Evolutionary conservation across 1,140 invertebrate genomes (phyloP).

Genomic region (Heterodera carotae): DNA sequence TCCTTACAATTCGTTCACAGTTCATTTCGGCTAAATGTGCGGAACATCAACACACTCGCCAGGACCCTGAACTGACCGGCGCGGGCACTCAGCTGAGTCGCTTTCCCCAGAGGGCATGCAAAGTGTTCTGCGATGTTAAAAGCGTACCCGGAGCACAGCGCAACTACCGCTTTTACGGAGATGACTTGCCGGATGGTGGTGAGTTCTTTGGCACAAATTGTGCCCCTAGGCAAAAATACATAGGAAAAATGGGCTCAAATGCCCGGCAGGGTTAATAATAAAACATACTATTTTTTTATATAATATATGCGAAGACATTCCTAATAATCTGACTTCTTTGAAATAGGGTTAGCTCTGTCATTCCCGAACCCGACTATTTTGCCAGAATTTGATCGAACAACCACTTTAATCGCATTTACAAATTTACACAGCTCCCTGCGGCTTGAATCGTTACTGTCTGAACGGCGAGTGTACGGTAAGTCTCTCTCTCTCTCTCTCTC

Average conservation of each 20-base stretch:
- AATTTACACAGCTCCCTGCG: constrained; percentile 52
- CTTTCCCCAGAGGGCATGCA: constrained; percentile 64
- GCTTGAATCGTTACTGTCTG: constrained; percentile 63
- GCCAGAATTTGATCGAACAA: too few relatives aligned
- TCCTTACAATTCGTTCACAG: not conserved
- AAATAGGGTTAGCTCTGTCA: too few relatives aligned
- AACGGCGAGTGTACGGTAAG: constrained; percentile 63
- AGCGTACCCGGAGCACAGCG: constrained; percentile 53
- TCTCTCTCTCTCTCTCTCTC: too few relatives aligned
- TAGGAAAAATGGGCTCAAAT: too few relatives aligned
- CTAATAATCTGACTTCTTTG: too few relatives aligned
- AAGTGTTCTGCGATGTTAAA: constrained; percentile 64
- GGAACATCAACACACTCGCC: constrained; percentile 61
- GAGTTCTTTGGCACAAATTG: too few relatives aligned
- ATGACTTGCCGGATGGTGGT: constrained; percentile 62
- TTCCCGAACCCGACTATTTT: too few relatives aligned
- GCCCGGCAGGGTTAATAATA: too few relatives aligned
- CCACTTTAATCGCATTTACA: not conserved
- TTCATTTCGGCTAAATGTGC: constrained; percentile 48
- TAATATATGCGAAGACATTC: too few relatives aligned
- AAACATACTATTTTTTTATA: too few relatives aligned
- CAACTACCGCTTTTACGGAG: constrained; percentile 66
- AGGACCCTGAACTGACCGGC: constrained; percentile 61
- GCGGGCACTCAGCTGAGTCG: constrained; percentile 59
- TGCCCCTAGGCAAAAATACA: too few relatives aligned